Evolutionary conservation across 2,797 vertebrate genomes (phyloP), one percentile per base, ranked within the genome.

Genomic region (Leptatherina wallacei): DNA sequence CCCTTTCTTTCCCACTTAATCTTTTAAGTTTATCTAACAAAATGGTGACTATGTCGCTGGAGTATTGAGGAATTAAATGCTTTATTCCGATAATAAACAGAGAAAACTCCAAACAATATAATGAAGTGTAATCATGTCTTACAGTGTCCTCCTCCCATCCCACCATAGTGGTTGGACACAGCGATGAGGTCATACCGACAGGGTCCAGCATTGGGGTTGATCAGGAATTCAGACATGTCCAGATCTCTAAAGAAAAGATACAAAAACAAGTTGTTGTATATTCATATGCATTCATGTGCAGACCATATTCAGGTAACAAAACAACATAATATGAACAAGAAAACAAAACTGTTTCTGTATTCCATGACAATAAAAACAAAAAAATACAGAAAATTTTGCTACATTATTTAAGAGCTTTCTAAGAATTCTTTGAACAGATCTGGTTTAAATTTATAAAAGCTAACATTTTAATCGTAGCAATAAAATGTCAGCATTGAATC

Each of bases 81-180:
- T 47, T 47, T 20, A 47, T 7, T 20, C 18, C 20, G 18, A 47
- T 20, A 47, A 20, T 35, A 35, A 35, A 35, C 18, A 47, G 6
- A 16, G 14, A 42, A 3, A 42, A 42, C 11, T 42, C 38, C 3
- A 42, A 42, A 42, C 13, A 47, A 20, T n/a, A 6, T 47, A 20
- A 47, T 42, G 14, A 47, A 20, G 14, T 42, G 40, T 42, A 16
- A 18, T 18, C 40, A 22, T 27, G 24, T 77, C 98, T 98, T 95
- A 99, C 98, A 99, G 73, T 99, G 98, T 79, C 98, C 98, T 85
- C 98, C 97, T 78, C 98, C 98, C 98, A 99, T 98, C 76, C 98
- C 98, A 84, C 98, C 98, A 14, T 99, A 99, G 93, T 99, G 98
- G 94, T 99, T 99, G 82, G 98, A 99, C 40, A 99, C 97, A 51